Base-by-base conservation (phyloP, 2,797 vertebrate species). In the Heliangelus exortis region DNA sequence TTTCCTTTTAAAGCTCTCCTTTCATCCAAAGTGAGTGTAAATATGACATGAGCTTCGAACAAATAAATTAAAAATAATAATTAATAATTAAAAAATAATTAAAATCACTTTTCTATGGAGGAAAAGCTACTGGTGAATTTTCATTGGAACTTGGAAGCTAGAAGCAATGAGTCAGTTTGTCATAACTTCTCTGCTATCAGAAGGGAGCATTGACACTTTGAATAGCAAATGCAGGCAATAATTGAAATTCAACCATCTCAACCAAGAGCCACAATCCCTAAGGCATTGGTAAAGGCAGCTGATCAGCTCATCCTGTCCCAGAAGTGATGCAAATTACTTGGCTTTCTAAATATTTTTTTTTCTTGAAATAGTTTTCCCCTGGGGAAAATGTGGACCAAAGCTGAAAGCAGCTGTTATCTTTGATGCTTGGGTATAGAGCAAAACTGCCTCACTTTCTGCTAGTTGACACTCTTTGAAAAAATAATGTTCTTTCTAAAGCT, bases 211-310 rank as follows among this genome's bases (percentile, higher is more conserved):
- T 71, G 66, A 54, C 8, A 8, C 53, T 80, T 65, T 71, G 67
- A 36, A 86, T 61, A 84, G 43, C 41, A 65, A 10, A 16, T 33
- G 25, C 39, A 29, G 43, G 26, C 62, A 55, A 7, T 6, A 54
- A 51, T 63, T n/a, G 31, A 82, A 81, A 55, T 43, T 45, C 1
- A 0, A 5, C 66, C 5, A 1, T 45, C 66, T 80, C 28, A 21
- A 57, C 25, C 18, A 25, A 69, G 72, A 76, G 29, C 36, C 50
- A 22, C 0, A 0, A 10, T 45, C 28, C 19, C 28, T 10, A 19
- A 23, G 75, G 15, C 22, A 26, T 23, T 62, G 31, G 39, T 69
- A 9, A 78, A 62, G 54, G 55, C 59, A 33, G 15, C 4, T 10
- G 15, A 57, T 25, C 54, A 33, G 26, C n/a, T 91, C 10, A 3